Base-by-base conservation (phyloP, 2,113 vertebrate genomes). In the Buteo buteo region DNA sequence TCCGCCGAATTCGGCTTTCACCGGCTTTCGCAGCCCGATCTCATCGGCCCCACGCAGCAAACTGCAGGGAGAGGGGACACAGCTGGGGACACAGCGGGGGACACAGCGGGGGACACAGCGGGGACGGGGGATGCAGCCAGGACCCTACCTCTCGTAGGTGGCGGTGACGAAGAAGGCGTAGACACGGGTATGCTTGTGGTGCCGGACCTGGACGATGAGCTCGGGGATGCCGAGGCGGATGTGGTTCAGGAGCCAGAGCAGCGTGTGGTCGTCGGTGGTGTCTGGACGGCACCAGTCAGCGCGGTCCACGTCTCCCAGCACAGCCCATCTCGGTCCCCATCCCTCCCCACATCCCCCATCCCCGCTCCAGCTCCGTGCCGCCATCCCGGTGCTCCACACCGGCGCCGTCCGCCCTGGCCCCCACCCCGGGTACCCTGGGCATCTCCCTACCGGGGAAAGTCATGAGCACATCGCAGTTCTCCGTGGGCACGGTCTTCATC, bases 401-500 rank as follows among this genome's bases (percentile, higher is more conserved):
- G 7, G 72, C 57, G 9, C 64, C 7, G 8, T 7, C 28, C 14
- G 25, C 55, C 64, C 24, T 9, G 1, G 16, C 44, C n/a, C 65
- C 36, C 7, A 12, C 12, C 58, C 34, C 6, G 0, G 8, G 10
- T 11, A 6, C 44, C 45, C 25, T 11, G 1, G 8, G 11, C 9
- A 6, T 9, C 8, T 36, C 20, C 82, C 93, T 98, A 99, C 99
- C 99, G 97, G 99, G 98, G 97, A 99, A 99, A 61, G 99, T 99
- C 99, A 99, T 99, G 86, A 99, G 98, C 82, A 99, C 99, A 7
- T 99, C 99, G 89, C 99, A 99, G 98, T 99, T 99, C 98, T 99
- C 99, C 1, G 99, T 99, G 96, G 99, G 99, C 96, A 99, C 99
- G 1, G 99, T 99, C 97, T 99, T 99, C 99, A 99, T 99, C 99